These are phyloP conservation scores for Cyprinus carpio DNA, from an alignment of 2,113 vertebrate species.

Conservation along the genomic window DNA sequence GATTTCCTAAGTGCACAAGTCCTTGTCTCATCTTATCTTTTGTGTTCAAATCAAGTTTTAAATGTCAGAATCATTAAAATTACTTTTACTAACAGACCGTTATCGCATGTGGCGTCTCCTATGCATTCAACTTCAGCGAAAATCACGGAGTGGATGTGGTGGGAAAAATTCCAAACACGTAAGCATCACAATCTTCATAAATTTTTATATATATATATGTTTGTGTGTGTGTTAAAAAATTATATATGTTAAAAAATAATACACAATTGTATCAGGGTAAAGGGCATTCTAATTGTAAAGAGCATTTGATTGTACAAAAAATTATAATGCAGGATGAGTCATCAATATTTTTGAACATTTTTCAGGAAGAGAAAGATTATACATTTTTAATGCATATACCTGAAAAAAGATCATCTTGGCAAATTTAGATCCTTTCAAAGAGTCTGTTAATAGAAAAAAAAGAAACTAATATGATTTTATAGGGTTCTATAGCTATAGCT, in stretches of 20 bases:
- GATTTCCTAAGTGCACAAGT: neutral
- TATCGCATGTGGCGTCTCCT: conserved; percentile 86
- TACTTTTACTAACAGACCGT: conserved; percentile 81
- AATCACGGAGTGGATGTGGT: conserved; percentile 79
- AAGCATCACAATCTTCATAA: conserved; percentile 61
- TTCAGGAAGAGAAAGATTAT: neutral
- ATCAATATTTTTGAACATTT: too few species aligned
- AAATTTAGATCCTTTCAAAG: neutral
- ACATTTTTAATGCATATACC: neutral
- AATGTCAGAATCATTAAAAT: neutral
- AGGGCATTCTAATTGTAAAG: too few species aligned
- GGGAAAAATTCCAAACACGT: conserved; percentile 85
- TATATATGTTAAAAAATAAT: too few species aligned
- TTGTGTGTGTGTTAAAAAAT: too few species aligned
- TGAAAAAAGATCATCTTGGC: neutral
- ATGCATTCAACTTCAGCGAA: conserved; percentile 79
- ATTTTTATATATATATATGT: too few species aligned
- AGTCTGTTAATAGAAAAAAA: too few species aligned
- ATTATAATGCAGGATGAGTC: too few species aligned
- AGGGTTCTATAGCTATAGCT: neutral
- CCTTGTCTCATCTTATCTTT: neutral
- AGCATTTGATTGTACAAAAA: too few species aligned
- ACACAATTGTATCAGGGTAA: too few species aligned
- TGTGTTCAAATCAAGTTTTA: neutral
- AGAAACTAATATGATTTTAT: too few species aligned